These are phyloP conservation scores for Diuraphis noxia DNA, from an alignment of 1,140 invertebrate species.

Conservation along the genomic window DNA sequence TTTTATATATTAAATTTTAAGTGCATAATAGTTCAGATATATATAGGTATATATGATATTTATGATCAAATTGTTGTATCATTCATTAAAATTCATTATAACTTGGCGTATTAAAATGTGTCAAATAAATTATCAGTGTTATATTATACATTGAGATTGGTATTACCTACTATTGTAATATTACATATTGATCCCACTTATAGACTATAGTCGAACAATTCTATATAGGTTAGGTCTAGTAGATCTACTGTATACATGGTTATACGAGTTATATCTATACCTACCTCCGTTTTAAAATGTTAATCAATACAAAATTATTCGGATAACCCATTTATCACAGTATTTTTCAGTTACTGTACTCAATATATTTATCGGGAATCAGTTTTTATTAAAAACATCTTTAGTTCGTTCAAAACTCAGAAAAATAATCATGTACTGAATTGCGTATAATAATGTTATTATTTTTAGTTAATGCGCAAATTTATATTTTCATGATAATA, in stretches of 20 bases:
- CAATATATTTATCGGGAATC: too few species aligned
- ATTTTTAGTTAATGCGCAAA: too few species aligned
- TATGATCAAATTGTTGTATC: neutral
- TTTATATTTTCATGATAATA: too few species aligned
- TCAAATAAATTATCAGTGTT: neutral
- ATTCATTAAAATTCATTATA: neutral
- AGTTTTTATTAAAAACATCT: too few species aligned
- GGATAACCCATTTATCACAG: neutral
- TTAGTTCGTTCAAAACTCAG: too few species aligned
- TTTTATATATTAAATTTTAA: neutral
- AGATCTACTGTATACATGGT: neutral
- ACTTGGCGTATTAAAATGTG: neutral
- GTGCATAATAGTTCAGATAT: neutral
- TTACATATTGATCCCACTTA: neutral
- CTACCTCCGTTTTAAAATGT: neutral
- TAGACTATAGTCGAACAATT: neutral
- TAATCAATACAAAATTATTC: neutral
- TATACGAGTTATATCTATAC: neutral
- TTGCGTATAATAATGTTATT: too few species aligned
- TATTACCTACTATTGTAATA: neutral
- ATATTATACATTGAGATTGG: neutral
- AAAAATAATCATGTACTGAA: too few species aligned
- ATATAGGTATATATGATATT: neutral
- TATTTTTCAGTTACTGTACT: neutral
- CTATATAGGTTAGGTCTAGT: neutral